A percentile compares a stretch with the other conserved stretches of the same genome.
Conservation (phyloP, 2,113 vertebrate species). For the Catharus bicknelli region DNA sequence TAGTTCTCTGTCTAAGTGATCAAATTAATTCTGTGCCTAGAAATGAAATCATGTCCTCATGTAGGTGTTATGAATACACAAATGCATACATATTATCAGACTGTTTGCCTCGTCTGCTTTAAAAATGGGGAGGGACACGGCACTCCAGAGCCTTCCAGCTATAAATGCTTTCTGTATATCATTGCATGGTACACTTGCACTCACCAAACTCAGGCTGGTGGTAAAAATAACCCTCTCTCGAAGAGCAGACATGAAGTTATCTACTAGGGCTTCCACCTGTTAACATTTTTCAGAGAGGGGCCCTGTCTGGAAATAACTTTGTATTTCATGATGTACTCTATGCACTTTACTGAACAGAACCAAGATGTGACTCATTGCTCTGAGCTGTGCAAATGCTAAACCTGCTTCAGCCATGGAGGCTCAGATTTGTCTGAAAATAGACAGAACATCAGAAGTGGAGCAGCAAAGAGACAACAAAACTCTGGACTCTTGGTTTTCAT, state of each 20-base stretch:
- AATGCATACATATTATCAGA: not conserved
- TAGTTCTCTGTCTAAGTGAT: not conserved
- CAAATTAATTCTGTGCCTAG: not conserved
- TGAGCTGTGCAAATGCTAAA: slow-evolving; percentile 19
- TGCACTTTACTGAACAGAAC: slow-evolving; percentile 10
- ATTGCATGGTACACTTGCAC: not conserved
- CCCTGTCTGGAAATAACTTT: slow-evolving; percentile 51
- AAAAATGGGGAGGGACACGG: not conserved
- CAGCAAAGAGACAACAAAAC: not conserved
- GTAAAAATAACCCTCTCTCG: slow-evolving; percentile 64
- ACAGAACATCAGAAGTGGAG: not conserved
- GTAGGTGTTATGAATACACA: not conserved
- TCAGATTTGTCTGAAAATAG: not conserved
- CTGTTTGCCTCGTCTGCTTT: not conserved
- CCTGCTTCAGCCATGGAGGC: not conserved
- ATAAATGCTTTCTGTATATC: slow-evolving; percentile 34
- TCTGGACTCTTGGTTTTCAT: not conserved
- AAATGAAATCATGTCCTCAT: not conserved
- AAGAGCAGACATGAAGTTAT: slow-evolving; percentile 52
- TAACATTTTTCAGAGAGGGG: slow-evolving; percentile 55
- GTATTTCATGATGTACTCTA: slow-evolving; percentile 13
- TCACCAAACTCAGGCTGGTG: not conserved
- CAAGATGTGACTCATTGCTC: slow-evolving; percentile 27
- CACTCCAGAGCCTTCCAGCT: not conserved
- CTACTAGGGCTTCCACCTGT: slow-evolving; percentile 59